phyloP scores from a whole-genome alignment of 2,113 vertebrate species.

The Pipa parva region DNA sequence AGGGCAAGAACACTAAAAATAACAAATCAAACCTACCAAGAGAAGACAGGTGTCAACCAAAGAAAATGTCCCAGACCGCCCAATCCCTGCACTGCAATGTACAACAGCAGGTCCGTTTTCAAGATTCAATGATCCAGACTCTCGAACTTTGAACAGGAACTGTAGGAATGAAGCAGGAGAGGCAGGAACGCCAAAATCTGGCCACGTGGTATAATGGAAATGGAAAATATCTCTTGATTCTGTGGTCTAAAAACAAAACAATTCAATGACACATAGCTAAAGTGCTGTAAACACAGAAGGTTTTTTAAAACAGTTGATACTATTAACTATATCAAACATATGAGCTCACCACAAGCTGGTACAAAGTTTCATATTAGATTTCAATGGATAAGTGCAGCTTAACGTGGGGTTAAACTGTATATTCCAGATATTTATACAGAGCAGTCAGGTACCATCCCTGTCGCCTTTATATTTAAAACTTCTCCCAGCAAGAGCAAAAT shows the following conservation, averaged over 20 bases:
- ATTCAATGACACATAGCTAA: slow-evolving; percentile 23
- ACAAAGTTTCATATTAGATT: too few relatives aligned
- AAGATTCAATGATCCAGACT: slow-evolving; percentile 78
- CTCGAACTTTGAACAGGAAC: slow-evolving; percentile 91
- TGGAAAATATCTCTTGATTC: slow-evolving; percentile 88
- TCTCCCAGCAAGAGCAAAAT: too few relatives aligned
- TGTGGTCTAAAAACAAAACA: slow-evolving; percentile 69
- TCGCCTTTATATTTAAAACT: too few relatives aligned
- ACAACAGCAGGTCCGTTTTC: slow-evolving; percentile 83
- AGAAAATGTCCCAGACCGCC: slow-evolving; percentile 89
- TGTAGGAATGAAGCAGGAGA: slow-evolving; percentile 95
- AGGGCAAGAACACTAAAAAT: too few relatives aligned
- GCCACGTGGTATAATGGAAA: slow-evolving; percentile 98
- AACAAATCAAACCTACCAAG: slow-evolving; percentile 71
- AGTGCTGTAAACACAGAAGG: slow-evolving; percentile 27
- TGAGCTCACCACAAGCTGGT: too few relatives aligned
- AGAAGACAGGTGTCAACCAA: slow-evolving; percentile 92
- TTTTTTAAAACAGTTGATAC: too few relatives aligned
- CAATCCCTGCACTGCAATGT: slow-evolving; percentile 96
- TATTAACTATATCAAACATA: too few relatives aligned
- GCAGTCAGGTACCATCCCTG: too few relatives aligned
- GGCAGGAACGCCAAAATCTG: slow-evolving; percentile 97
- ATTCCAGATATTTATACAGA: too few relatives aligned
- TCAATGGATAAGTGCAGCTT: too few relatives aligned
- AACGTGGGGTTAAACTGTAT: too few relatives aligned